Evolutionary conservation across 2,113 vertebrate genomes (phyloP).

Genomic region (Raja brachyura): DNA sequence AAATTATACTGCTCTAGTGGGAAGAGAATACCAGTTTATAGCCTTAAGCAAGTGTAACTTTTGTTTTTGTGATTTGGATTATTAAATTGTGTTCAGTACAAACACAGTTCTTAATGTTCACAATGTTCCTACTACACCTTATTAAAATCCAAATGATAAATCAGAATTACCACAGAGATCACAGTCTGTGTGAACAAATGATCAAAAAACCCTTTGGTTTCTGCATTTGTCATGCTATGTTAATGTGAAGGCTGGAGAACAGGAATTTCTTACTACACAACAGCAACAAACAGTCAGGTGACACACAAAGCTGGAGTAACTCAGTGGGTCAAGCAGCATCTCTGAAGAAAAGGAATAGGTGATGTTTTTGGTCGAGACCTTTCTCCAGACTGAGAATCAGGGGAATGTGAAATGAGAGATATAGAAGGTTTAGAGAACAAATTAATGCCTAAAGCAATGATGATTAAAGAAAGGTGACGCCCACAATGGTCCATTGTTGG

Average conservation of each 20-base stretch:
- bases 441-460: no score
- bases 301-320: neutral
- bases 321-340: no score
- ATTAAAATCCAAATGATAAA: conserved; percentile 13
- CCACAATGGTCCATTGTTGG: no score
- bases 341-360: no score
- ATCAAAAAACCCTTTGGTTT: neutral
- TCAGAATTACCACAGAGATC: neutral
- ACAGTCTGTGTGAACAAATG: neutral
- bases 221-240: neutral
- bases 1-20: neutral
- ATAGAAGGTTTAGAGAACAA: no score
- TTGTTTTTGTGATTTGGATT: neutral
- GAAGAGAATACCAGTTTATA: neutral
- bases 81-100: neutral
- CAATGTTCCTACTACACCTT: neutral
- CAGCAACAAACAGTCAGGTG: neutral
- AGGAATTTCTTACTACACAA: neutral
- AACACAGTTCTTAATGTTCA: neutral
- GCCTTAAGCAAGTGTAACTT: neutral
- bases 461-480: no score
- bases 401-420: no score
- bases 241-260: neutral
- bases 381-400: no score
- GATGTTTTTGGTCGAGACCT: no score